Percentiles rank a stretch among this genome's conserved stretches.
Conservation (phyloP, 2,888 invertebrate species). For the Smittia aterrima region DNA sequence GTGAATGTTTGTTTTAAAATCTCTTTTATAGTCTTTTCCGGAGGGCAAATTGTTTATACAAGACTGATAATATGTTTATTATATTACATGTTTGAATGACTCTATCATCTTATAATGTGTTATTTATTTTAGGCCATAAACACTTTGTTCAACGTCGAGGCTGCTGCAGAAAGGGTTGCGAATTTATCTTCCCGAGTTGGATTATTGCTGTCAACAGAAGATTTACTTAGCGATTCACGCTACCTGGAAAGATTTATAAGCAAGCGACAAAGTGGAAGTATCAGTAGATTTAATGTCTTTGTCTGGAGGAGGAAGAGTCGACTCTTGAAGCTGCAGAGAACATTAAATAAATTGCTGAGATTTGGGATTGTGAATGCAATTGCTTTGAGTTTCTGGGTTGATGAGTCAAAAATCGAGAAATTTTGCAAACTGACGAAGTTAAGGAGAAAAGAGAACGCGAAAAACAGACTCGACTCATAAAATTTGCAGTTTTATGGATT, state of each 20-base stretch:
- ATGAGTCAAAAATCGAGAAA: too few species aligned
- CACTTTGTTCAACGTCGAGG: neutral
- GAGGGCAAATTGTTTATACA: slow-evolving; percentile 24
- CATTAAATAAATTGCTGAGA: too few species aligned
- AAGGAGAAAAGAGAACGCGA: neutral
- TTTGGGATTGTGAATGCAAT: too few species aligned
- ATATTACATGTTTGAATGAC: neutral
- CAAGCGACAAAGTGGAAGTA: neutral
- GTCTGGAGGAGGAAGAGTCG: neutral
- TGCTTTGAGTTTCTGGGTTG: too few species aligned
- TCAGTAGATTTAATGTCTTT: neutral
- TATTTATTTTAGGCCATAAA: slow-evolving; percentile 1
- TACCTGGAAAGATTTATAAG: neutral
- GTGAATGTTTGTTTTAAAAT: slow-evolving; percentile 6
- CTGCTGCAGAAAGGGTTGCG: slow-evolving; percentile 14
- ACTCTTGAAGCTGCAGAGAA: too few species aligned
- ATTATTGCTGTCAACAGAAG: slow-evolving; percentile 16
- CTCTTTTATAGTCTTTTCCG: slow-evolving; percentile 3
- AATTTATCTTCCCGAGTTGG: slow-evolving; percentile 3
- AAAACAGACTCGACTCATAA: neutral
- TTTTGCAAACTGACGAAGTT: neutral
- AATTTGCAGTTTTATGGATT: slow-evolving; percentile 13
- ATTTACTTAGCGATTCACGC: neutral
- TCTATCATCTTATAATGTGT: slow-evolving; percentile 12
- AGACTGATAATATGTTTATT: slow-evolving; percentile 22